These are phyloP conservation scores for Rhizomys pruinosus DNA, from an alignment of 2,113 vertebrate genomes.

Conservation along the genomic window DNA sequence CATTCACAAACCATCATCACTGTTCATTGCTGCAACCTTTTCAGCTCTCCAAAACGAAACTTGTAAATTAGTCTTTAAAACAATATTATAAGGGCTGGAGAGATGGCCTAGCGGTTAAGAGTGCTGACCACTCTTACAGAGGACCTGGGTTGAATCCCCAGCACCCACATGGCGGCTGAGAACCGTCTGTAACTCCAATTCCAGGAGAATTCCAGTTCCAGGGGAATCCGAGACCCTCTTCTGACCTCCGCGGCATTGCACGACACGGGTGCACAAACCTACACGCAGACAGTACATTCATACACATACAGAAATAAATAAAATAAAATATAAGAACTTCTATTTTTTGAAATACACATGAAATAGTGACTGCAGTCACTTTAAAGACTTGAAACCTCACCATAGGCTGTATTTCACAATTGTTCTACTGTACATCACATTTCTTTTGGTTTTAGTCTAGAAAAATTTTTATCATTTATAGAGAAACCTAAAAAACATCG, in stretches of 20 bases:
- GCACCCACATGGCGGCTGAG: too few species aligned
- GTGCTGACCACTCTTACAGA: too few species aligned
- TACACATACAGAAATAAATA: too few species aligned
- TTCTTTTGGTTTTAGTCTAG: slow-evolving; percentile 52
- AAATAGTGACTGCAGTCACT: slow-evolving; percentile 22
- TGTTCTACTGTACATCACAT: neutral
- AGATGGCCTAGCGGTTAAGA: too few species aligned
- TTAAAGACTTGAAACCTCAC: slow-evolving; percentile 55
- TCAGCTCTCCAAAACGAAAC: slow-evolving; percentile 21
- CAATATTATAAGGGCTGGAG: slow-evolving; percentile 1
- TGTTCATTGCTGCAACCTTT: neutral
- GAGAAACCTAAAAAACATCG: neutral
- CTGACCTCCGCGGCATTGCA: too few species aligned
- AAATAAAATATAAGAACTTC: too few species aligned
- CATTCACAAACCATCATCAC: neutral
- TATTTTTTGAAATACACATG: slow-evolving; percentile 33
- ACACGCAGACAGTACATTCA: too few species aligned
- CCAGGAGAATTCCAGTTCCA: too few species aligned
- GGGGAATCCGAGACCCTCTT: too few species aligned
- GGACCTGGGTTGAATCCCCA: too few species aligned
- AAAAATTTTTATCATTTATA: slow-evolving; percentile 39
- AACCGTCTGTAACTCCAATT: too few species aligned
- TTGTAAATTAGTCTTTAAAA: slow-evolving; percentile 34
- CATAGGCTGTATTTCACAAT: neutral
- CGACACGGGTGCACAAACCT: too few species aligned